A percentile compares a stretch with the other conserved stretches of the same genome.
Conservation (phyloP, 2,113 vertebrate species). For the Sylvietta virens region DNA sequence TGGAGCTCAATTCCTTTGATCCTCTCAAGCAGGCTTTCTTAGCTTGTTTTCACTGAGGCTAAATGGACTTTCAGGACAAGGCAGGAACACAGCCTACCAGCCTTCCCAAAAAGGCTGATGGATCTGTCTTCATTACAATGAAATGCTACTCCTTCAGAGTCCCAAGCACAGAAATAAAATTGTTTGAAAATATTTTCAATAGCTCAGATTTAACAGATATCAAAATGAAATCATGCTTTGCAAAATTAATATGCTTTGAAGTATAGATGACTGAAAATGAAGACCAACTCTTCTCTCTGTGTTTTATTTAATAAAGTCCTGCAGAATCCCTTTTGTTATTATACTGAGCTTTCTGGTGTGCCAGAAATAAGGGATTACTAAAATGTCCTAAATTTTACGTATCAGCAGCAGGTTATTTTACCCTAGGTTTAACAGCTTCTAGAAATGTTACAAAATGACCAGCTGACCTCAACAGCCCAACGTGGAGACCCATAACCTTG, state of each 20-base stretch:
- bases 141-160: neutral
- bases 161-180: neutral
- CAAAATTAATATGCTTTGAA: constrained; percentile 5
- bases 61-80: neutral
- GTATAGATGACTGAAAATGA: neutral
- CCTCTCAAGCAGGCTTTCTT: neutral
- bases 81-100: neutral
- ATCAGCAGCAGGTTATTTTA: neutral
- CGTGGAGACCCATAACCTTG: neutral
- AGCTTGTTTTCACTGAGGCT: neutral
- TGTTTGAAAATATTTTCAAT: neutral
- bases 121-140: neutral
- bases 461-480: neutral
- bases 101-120: neutral
- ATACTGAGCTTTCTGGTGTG: neutral
- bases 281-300: neutral
- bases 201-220: neutral
- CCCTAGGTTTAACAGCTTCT: neutral
- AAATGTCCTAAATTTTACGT: neutral
- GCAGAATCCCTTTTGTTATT: neutral
- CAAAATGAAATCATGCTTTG: neutral
- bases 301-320: neutral
- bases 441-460: neutral
- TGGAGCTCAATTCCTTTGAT: neutral
- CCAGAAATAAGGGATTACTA: neutral